phyloP scores from a whole-genome alignment of 2,797 vertebrate genomes.

The Lates japonicus region DNA sequence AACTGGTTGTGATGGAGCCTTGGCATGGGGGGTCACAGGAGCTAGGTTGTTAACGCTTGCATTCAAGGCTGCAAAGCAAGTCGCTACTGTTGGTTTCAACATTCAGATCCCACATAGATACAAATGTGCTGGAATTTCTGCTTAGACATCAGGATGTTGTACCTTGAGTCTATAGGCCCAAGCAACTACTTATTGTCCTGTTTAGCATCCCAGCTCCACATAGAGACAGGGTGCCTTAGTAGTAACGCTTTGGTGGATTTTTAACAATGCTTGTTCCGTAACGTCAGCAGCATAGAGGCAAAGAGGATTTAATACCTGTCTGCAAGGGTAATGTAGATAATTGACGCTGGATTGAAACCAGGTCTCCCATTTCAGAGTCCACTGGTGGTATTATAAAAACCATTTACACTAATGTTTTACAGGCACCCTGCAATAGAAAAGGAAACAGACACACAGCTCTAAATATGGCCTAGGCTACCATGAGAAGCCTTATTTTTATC shows the following conservation, averaged over 20 bases:
- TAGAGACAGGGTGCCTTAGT: slow-evolving; percentile 57
- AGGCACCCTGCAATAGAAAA: slow-evolving; percentile 77
- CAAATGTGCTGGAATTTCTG: slow-evolving; percentile 34
- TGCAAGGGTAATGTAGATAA: slow-evolving; percentile 84
- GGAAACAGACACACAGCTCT: slow-evolving; percentile 81
- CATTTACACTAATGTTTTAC: slow-evolving; percentile 87
- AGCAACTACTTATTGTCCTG: slow-evolving; percentile 64
- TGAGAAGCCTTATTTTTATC: slow-evolving; percentile 62
- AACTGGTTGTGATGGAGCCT: slow-evolving; percentile 69
- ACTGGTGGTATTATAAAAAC: slow-evolving; percentile 87
- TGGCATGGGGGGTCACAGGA: slow-evolving; percentile 26
- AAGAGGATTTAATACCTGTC: slow-evolving; percentile 80
- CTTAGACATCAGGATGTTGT: slow-evolving; percentile 53
- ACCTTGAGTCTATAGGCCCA: slow-evolving; percentile 23
- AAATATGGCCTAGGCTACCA: slow-evolving; percentile 66
- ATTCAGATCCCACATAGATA: slow-evolving; percentile 14
- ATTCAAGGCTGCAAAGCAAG: slow-evolving; percentile 33
- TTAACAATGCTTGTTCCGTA: slow-evolving; percentile 79
- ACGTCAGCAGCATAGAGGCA: slow-evolving; percentile 72
- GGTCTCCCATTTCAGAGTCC: slow-evolving; percentile 85
- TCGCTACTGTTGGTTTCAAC: slow-evolving; percentile 15
- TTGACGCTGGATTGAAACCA: slow-evolving; percentile 90
- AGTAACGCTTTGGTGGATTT: slow-evolving; percentile 72
- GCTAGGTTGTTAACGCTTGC: slow-evolving; percentile 38
- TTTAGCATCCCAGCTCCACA: slow-evolving; percentile 64